phyloP scores from a whole-genome alignment of 2,888 invertebrate species.

The Lithophane leautieri region DNA sequence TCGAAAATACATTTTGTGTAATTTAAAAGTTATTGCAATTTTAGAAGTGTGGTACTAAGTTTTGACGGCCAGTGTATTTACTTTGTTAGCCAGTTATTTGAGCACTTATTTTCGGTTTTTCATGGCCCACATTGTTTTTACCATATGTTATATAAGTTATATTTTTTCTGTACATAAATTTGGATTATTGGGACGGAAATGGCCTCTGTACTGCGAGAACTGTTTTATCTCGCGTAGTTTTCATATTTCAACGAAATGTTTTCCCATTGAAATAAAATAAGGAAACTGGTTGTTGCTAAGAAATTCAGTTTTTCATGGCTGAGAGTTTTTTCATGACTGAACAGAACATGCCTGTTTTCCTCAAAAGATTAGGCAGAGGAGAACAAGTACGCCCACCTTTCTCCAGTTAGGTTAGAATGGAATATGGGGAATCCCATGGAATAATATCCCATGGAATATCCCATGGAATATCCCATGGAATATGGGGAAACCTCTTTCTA shows the following conservation, averaged over 20 bases:
- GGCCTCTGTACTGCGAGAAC: conserved; percentile 4
- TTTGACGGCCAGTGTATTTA: too few species aligned
- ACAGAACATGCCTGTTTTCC: neutral
- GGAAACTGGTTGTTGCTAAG: neutral
- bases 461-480: too few species aligned
- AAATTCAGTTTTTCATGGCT: neutral
- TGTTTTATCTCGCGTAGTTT: conserved; percentile 30
- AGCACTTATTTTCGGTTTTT: conserved; percentile 37
- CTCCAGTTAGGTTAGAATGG: neutral
- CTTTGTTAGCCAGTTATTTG: conserved; percentile 23
- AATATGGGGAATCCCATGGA: too few species aligned
- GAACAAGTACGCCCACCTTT: neutral
- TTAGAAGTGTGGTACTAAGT: too few species aligned
- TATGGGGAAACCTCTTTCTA: too few species aligned
- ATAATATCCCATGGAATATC: too few species aligned
- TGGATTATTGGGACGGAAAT: conserved; percentile 41
- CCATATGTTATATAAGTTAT: conserved; percentile 25
- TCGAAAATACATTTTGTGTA: too few species aligned
- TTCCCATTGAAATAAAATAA: neutral
- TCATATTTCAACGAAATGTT: conserved; percentile 37
- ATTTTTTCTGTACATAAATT: conserved; percentile 33
- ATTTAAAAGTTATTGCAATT: too few species aligned
- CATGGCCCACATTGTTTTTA: conserved; percentile 53
- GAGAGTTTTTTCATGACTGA: neutral
- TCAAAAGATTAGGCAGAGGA: neutral